Percentiles rank a stretch among this genome's conserved stretches.
These are phyloP conservation scores for Ceratosolen fusciceps DNA, from an alignment of 1,140 invertebrate genomes.

Conservation along the genomic window DNA sequence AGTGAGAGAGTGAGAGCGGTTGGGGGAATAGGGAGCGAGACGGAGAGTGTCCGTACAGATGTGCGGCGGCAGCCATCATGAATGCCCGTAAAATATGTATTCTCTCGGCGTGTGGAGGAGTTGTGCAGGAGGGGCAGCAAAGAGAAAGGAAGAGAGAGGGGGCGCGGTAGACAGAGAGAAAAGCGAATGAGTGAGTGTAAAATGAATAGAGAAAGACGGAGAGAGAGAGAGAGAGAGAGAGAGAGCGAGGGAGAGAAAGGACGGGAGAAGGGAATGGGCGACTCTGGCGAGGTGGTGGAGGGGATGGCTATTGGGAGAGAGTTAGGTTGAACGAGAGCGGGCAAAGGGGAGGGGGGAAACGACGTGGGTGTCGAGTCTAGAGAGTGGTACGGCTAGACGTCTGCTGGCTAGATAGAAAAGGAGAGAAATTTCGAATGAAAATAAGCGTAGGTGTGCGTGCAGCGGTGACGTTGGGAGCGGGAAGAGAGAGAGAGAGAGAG, in stretches of 20 bases:
- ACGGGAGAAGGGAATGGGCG: slow-evolving; percentile 50
- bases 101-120: slow-evolving; percentile 54
- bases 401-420: slow-evolving; percentile 5
- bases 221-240: slow-evolving; percentile 30
- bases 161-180: slow-evolving; percentile 47
- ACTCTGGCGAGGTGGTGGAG: too few relatives aligned
- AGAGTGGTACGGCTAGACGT: background rate
- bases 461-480: background rate
- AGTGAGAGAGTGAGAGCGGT: slow-evolving; percentile 51
- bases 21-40: slow-evolving; percentile 7
- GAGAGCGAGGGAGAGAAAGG: slow-evolving; percentile 29
- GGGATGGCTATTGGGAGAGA: too few relatives aligned
- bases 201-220: slow-evolving; percentile 43
- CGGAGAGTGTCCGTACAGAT: slow-evolving; percentile 69
- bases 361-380: slow-evolving; percentile 47
- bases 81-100: slow-evolving; percentile 73
- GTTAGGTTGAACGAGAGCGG: slow-evolving; percentile 45
- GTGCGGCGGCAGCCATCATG: slow-evolving; percentile 73
- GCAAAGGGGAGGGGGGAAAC: slow-evolving; percentile 48
- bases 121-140: slow-evolving; percentile 22
- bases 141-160: slow-evolving; percentile 48
- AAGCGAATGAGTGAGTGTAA: slow-evolving; percentile 18
- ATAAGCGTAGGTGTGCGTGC: background rate
- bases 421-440: slow-evolving; percentile 37
- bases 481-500: slow-evolving; percentile 4